A percentile compares a stretch with the other conserved stretches of the same genome.
Evolutionary conservation across 2,888 invertebrate species (phyloP).

Genomic region (Aromia moschata): DNA sequence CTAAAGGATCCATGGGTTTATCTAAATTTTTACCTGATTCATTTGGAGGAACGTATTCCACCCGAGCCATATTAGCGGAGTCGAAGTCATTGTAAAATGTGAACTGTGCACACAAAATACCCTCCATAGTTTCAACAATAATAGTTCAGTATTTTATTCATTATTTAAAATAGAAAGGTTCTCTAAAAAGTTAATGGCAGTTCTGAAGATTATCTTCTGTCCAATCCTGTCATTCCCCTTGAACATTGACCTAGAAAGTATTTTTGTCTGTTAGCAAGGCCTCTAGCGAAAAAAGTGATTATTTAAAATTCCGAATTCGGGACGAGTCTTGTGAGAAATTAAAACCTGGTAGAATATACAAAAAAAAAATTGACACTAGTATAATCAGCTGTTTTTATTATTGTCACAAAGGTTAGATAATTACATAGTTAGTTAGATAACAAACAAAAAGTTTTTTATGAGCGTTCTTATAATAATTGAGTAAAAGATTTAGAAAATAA

Average conservation of each 20-base stretch:
- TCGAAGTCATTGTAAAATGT: conserved; percentile 89
- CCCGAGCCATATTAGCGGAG: conserved; percentile 87
- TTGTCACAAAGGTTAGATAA: conserved; percentile 21
- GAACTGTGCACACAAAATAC: conserved; percentile 76
- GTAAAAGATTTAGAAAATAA: not conserved
- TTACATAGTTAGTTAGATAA: no score
- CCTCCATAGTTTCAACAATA: conserved; percentile 55
- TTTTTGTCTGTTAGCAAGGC: not conserved
- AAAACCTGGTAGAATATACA: conserved; percentile 4
- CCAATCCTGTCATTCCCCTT: conserved; percentile 16
- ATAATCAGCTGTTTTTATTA: conserved; percentile 26
- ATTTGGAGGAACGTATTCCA: conserved; percentile 75
- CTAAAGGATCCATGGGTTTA: no score
- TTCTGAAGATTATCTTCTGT: conserved; percentile 10
- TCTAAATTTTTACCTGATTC: conserved; percentile 64
- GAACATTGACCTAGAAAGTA: conserved; percentile 21
- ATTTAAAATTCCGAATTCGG: not conserved
- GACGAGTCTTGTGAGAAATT: not conserved
- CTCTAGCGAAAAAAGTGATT: not conserved
- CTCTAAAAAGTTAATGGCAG: conserved; percentile 12
- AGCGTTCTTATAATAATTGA: no score
- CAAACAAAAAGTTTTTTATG: no score
- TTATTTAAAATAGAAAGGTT: conserved; percentile 7
- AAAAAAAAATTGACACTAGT: conserved; percentile 24
- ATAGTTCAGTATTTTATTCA: conserved; percentile 11